Percentiles rank a stretch among this genome's conserved stretches.
These are phyloP conservation scores for Heliconius aoede DNA, from an alignment of 2,888 invertebrate species.

Conservation along the genomic window DNA sequence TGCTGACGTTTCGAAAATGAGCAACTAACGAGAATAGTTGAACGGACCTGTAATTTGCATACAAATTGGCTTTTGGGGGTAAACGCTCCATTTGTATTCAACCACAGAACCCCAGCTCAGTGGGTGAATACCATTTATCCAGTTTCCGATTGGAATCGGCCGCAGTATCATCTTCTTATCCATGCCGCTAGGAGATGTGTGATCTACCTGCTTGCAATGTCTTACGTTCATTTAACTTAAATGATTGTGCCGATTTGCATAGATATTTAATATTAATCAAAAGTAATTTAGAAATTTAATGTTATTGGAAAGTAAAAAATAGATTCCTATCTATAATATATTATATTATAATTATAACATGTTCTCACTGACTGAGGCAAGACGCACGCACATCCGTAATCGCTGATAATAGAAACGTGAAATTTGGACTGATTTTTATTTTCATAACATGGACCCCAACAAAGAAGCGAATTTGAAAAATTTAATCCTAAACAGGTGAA, in stretches of 20 bases:
- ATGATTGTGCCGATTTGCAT: too few species aligned
- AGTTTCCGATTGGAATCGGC: conserved; percentile 75
- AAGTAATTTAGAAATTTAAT: not conserved
- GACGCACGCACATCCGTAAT: too few species aligned
- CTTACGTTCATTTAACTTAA: not conserved
- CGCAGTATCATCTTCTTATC: conserved; percentile 51
- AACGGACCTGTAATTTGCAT: conserved; percentile 81
- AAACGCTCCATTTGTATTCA: conserved; percentile 83
- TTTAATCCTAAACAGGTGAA: too few species aligned
- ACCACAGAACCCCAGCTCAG: conserved; percentile 76
- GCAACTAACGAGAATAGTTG: conserved; percentile 84
- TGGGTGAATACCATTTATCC: conserved; percentile 77
- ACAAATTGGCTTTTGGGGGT: conserved; percentile 83
- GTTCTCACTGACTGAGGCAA: too few species aligned
- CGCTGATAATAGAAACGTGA: too few species aligned
- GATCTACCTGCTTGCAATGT: conserved; percentile 11
- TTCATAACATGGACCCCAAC: too few species aligned
- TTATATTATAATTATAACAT: too few species aligned
- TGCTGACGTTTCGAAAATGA: conserved; percentile 80
- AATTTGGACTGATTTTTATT: too few species aligned
- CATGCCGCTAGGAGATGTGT: conserved; percentile 43
- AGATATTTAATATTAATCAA: not conserved
- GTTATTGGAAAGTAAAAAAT: not conserved
- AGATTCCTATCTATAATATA: too few species aligned
- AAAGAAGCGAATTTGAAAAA: too few species aligned